phyloP scores from a whole-genome alignment of 2,113 vertebrate species.

The Myiozetetes cayanensis region DNA sequence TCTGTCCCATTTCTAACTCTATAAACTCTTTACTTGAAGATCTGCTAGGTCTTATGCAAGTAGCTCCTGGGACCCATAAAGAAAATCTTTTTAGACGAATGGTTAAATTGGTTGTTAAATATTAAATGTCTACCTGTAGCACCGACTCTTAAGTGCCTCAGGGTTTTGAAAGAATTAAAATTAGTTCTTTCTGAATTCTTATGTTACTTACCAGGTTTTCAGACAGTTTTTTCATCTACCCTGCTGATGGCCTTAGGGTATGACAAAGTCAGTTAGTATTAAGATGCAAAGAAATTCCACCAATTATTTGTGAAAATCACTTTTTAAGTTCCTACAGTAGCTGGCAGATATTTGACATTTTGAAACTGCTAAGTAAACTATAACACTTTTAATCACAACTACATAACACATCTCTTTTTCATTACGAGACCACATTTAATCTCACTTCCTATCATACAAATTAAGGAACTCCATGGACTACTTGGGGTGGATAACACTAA shows the following conservation, averaged over 20 bases:
- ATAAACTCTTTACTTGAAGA: not conserved
- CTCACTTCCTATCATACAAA: not conserved
- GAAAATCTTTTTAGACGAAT: not conserved
- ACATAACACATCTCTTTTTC: not conserved
- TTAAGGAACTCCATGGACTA: not conserved
- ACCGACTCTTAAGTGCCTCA: not conserved
- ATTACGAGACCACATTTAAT: not conserved
- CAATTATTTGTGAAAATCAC: constrained; percentile 6
- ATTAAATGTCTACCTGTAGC: not conserved
- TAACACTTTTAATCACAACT: not conserved
- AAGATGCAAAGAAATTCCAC: not conserved
- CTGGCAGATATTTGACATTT: not conserved
- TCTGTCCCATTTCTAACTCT: not conserved
- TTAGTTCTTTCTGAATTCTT: not conserved
- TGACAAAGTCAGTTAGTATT: constrained; percentile 1
- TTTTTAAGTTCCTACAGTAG: not conserved
- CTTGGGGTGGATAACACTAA: not conserved
- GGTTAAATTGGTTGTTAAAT: not conserved
- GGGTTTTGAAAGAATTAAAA: constrained; percentile 9
- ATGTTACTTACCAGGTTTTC: not conserved
- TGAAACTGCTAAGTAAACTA: not conserved
- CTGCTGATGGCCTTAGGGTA: not conserved
- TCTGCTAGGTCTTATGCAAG: not conserved
- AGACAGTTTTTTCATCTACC: constrained; percentile 11
- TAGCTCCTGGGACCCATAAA: not conserved